Conservation (phyloP, 2,888 invertebrate genomes). For the Brenthis hecate region DNA sequence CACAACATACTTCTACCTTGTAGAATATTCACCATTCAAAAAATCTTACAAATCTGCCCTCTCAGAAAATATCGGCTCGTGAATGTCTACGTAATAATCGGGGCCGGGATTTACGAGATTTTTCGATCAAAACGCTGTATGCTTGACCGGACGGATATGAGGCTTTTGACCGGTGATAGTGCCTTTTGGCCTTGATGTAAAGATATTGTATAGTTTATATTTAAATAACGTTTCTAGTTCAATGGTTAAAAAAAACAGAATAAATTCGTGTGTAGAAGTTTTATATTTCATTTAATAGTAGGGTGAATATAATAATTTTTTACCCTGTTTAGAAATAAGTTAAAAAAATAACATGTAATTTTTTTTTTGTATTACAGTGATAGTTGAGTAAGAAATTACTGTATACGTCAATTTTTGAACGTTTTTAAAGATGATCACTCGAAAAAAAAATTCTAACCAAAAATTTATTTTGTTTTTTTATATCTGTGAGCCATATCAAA, state of each 20-base stretch:
- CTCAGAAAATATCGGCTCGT: slow-evolving; percentile 11
- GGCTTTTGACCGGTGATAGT: slow-evolving; percentile 47
- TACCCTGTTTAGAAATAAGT: too few relatives aligned
- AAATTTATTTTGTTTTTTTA: too few relatives aligned
- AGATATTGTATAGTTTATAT: slow-evolving; percentile 19
- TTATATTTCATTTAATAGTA: too few relatives aligned
- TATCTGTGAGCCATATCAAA: too few relatives aligned
- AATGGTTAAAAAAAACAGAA: background rate
- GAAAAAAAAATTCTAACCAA: too few relatives aligned
- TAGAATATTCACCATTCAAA: background rate
- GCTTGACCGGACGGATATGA: slow-evolving; percentile 49
- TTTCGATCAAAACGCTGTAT: slow-evolving; percentile 45
- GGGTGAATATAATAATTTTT: too few relatives aligned
- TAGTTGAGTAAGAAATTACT: too few relatives aligned
- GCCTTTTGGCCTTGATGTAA: slow-evolving; percentile 32
- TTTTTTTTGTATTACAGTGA: too few relatives aligned
- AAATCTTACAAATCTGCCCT: background rate
- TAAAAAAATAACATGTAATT: too few relatives aligned
- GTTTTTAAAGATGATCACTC: too few relatives aligned
- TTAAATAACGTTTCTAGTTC: background rate
- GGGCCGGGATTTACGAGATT: slow-evolving; percentile 40
- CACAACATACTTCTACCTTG: background rate
- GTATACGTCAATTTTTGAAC: too few relatives aligned
- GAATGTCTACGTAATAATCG: slow-evolving; percentile 31
- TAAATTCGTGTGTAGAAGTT: background rate